Percentiles rank a stretch among this genome's conserved stretches.
These are phyloP conservation scores for Mormyrus hasselquistii DNA, from an alignment of 2,797 vertebrate genomes.

Conservation along the genomic window DNA sequence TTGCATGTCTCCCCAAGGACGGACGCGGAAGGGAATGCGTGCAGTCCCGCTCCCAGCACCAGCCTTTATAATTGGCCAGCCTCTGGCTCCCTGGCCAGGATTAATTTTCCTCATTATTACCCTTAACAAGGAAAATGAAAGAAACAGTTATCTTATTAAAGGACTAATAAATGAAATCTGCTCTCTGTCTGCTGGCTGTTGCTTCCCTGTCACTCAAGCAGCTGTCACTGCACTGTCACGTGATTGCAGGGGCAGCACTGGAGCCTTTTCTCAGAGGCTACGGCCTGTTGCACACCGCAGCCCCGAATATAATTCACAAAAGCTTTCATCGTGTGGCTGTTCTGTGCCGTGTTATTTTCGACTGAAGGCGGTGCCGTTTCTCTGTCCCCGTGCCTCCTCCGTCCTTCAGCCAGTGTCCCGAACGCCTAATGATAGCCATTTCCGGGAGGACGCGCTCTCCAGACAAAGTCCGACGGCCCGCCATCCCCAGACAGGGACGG, in stretches of 20 bases:
- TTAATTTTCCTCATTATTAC: constrained; percentile 50
- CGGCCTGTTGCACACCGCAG: constrained; percentile 55
- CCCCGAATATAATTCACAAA: constrained; percentile 60
- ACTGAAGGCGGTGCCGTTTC: neutral
- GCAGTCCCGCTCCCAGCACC: constrained; percentile 53
- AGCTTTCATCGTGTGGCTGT: constrained; percentile 59
- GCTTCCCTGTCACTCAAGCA: constrained; percentile 58
- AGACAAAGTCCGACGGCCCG: neutral
- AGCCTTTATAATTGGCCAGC: constrained; percentile 66
- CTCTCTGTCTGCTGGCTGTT: constrained; percentile 69
- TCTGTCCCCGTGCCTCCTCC: neutral
- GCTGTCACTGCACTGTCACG: constrained; percentile 28
- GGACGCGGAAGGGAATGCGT: constrained; percentile 49
- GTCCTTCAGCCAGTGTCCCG: neutral
- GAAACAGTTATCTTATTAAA: constrained; percentile 71
- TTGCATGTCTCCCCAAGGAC: constrained; percentile 59
- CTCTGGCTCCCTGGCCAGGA: constrained; percentile 59
- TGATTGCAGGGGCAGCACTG: neutral
- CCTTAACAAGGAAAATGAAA: constrained; percentile 62
- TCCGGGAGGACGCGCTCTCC: neutral
- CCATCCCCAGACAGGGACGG: neutral
- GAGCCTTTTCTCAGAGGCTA: neutral
- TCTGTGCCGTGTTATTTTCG: constrained; percentile 27
- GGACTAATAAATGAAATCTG: constrained; percentile 68
- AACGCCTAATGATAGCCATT: neutral